Conservation (phyloP, 1,140 invertebrate species). For the Rhynchophorus ferrugineus region DNA sequence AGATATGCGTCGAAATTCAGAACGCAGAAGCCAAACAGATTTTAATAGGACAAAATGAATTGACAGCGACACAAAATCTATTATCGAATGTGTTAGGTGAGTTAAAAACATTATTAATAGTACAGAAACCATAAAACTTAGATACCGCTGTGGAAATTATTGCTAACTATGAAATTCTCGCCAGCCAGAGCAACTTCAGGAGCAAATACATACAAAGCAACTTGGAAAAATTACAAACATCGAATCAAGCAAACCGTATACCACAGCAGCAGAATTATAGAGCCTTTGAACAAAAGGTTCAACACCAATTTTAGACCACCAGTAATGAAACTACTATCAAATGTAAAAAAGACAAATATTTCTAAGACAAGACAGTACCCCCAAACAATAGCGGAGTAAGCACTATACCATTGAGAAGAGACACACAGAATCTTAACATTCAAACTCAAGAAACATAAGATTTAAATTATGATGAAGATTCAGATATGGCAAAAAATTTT, state of each 20-base stretch:
- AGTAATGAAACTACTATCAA: too few relatives aligned
- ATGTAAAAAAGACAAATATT: too few relatives aligned
- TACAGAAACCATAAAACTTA: slow-evolving; percentile 8
- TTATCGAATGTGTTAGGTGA: slow-evolving; percentile 6
- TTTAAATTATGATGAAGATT: too few relatives aligned
- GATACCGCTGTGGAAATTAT: slow-evolving; percentile 8
- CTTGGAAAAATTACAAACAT: background rate
- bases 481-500: too few relatives aligned
- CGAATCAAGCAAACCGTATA: background rate
- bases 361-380: background rate
- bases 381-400: background rate
- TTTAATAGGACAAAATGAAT: slow-evolving; percentile 4
- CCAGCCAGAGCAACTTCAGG: slow-evolving; percentile 6
- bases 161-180: slow-evolving; percentile 7
- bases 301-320: too few relatives aligned
- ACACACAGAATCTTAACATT: too few relatives aligned
- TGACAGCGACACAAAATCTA: slow-evolving; percentile 8
- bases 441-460: too few relatives aligned
- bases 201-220: slow-evolving; percentile 5
- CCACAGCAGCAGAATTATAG: background rate
- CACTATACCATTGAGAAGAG: background rate
- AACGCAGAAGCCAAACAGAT: background rate
- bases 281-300: background rate
- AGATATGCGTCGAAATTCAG: background rate
- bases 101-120: slow-evolving; percentile 8